Evolutionary conservation across 2,888 invertebrate genomes (phyloP).

Genomic region (Drosophila nr. fundita): DNA sequence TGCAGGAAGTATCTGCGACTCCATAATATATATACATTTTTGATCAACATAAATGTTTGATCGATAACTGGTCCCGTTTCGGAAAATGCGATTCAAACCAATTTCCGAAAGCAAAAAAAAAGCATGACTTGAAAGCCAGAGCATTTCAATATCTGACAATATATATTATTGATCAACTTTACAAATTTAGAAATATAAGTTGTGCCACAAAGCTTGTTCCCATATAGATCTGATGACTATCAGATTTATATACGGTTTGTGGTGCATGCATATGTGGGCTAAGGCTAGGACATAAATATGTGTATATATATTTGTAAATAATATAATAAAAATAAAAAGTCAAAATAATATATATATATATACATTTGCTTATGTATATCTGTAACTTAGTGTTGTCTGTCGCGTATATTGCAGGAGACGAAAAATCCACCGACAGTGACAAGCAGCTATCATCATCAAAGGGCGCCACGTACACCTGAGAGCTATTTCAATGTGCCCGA

Average conservation of each 20-base stretch:
- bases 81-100: background rate
- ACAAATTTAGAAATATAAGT: background rate
- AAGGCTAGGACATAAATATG: background rate
- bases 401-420: slow-evolving; percentile 66
- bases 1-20: background rate
- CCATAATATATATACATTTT: background rate
- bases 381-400: background rate
- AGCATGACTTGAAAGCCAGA: background rate
- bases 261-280: background rate
- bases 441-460: slow-evolving; percentile 83
- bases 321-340: no score
- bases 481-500: slow-evolving; percentile 85
- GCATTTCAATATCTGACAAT: background rate
- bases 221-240: background rate
- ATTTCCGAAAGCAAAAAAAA: background rate
- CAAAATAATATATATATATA: background rate
- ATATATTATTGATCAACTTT: background rate
- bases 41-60: background rate
- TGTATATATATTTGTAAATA: background rate
- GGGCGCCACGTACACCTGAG: slow-evolving; percentile 84
- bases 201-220: background rate
- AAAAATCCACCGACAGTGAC: slow-evolving; percentile 76
- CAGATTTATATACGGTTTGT: background rate
- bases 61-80: background rate
- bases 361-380: background rate